These are phyloP conservation scores for Boloria selene DNA, from an alignment of 2,888 invertebrate genomes.

Conservation along the genomic window DNA sequence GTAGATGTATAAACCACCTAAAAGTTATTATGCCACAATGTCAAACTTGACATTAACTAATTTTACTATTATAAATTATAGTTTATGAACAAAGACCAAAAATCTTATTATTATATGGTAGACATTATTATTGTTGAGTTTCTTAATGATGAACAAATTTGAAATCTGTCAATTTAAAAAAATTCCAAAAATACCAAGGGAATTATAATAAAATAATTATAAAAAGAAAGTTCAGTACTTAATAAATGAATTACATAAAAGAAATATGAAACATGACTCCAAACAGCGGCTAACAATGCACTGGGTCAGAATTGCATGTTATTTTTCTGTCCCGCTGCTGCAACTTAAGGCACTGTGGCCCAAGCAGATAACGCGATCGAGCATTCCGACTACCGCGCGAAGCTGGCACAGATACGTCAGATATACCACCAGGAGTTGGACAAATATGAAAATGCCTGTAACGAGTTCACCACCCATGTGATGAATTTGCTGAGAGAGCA, in stretches of 20 bases:
- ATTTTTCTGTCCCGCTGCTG: constrained; percentile 56
- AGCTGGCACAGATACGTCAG: constrained; percentile 98
- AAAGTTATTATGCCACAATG: no score
- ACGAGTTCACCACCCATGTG: constrained; percentile 99
- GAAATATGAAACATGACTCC: constrained; percentile 11
- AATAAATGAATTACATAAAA: not conserved
- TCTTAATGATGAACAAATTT: no score
- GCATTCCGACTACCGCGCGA: constrained; percentile 99
- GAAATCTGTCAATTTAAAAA: no score
- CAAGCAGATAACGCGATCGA: constrained; percentile 97
- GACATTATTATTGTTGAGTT: no score
- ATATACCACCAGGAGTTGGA: constrained; percentile 99
- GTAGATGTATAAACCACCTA: no score
- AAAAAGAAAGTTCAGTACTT: no score
- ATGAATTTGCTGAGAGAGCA: constrained; percentile 98
- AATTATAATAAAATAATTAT: no score
- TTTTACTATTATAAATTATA: no score
- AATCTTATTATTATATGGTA: no score
- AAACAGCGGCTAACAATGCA: constrained; percentile 23
- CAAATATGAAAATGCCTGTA: constrained; percentile 99
- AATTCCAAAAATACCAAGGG: no score
- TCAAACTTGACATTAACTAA: no score
- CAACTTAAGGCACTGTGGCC: constrained; percentile 84
- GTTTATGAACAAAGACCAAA: no score
- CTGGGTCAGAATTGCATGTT: constrained; percentile 60